Evolutionary conservation across 2,113 vertebrate genomes (phyloP).

Genomic region (Quiscalus mexicanus): DNA sequence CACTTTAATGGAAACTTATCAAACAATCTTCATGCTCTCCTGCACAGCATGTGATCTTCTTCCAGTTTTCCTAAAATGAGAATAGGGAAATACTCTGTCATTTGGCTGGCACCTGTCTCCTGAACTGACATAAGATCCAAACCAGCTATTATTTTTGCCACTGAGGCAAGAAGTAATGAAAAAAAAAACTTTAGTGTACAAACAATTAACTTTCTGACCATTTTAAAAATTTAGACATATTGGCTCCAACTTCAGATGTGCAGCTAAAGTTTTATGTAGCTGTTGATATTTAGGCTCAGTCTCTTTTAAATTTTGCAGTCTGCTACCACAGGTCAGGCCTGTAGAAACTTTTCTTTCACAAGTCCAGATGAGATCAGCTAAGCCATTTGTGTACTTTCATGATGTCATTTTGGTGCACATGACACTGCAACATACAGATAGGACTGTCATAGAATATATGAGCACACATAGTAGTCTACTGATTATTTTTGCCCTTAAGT

Average conservation of each 20-base stretch:
- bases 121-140: not conserved
- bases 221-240: not conserved
- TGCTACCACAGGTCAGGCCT: not conserved
- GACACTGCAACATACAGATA: not conserved
- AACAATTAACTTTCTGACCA: not conserved
- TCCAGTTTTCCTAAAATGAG: conserved; percentile 23
- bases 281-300: not conserved
- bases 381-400: not conserved
- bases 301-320: not conserved
- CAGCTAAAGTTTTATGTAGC: not conserved
- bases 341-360: not conserved
- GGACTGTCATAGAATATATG: not conserved
- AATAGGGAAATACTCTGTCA: not conserved
- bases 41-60: not conserved
- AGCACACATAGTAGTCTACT: not conserved
- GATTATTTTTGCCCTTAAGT: not conserved
- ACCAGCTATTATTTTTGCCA: not conserved
- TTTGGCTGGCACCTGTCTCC: not conserved
- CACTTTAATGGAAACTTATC: conserved; percentile 42
- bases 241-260: not conserved
- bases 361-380: not conserved
- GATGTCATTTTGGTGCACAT: not conserved
- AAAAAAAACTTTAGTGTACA: not conserved
- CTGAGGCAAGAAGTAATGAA: not conserved
- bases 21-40: conserved; percentile 16